Base-by-base conservation (phyloP, 1,140 invertebrate genomes). In the Rhizoglyphus robini region DNA sequence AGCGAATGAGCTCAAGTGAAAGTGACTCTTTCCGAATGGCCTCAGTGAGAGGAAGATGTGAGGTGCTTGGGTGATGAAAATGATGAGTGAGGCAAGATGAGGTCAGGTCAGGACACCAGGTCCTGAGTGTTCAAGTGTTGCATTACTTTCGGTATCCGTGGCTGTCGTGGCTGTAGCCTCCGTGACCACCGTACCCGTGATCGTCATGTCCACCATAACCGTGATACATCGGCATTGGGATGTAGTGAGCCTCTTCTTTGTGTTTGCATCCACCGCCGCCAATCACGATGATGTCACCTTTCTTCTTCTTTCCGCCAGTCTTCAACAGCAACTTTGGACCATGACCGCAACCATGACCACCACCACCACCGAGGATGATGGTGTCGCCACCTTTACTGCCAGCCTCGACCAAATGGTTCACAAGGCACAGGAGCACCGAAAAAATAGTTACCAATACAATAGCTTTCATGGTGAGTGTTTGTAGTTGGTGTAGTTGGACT, bases 271-370 rank as follows among this genome's bases (percentile, higher is more conserved):
- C 58, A 60, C 58, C 58, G 18, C 58, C 51, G 20, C 51, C 58
- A 4, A 60, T 38, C 3, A 60, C 27, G 15, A 60, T 29, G 13
- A 60, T 60, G 27, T 60, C 58, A 13, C 58, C 58, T 27, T 60
- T 60, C 27, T 60, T 60, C 27, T 29, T 15, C 15, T 60, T 15
- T n/a, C n/a, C n/a, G 29, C 58, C 48, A 51, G 48, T 51, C 27
- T 60, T 60, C 15, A 60, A 29, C 15, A 60, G 29, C 51, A 54
- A 11, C 51, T 11, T 54, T 54, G 8, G 8, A 60, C 15, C 30
- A 60, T 60, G 58, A n/a, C 58, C 58, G 27, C 38, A 60, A 32
- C 58, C 57, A 20, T 27, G 5, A 30, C 57, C 57, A 29, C 57
- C 58, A 32, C 58, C 58, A 46, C 58, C 58, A 27, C 27, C 27